Conservation (phyloP, 2,888 invertebrate genomes). For the Hydroisotoma schaefferi region DNA sequence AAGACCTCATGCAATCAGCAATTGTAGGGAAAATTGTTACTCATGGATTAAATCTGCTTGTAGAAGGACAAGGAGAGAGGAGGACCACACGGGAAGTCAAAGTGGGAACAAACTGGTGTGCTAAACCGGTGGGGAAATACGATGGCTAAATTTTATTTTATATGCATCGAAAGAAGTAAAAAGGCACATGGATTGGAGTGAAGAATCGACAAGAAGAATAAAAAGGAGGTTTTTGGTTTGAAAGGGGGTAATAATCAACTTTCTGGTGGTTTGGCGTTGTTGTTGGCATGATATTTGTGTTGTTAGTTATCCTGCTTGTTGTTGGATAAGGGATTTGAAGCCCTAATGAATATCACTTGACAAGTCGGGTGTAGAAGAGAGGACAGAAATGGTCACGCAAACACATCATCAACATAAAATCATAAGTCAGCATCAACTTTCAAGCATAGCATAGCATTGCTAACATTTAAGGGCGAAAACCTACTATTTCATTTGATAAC, state of each 20-base stretch:
- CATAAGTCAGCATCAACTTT: constrained; percentile 9
- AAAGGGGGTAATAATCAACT: constrained; percentile 34
- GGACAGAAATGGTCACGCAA: constrained; percentile 45
- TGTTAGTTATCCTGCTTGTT: not conserved
- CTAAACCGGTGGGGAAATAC: too few species aligned
- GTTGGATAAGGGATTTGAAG: constrained; percentile 5
- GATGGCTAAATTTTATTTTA: too few species aligned
- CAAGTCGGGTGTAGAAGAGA: constrained; percentile 40
- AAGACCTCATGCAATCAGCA: constrained; percentile 10
- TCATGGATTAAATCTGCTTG: not conserved
- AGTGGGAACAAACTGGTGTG: not conserved
- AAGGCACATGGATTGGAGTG: not conserved
- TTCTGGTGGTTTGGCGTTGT: constrained; percentile 5
- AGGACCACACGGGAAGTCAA: constrained; percentile 11
- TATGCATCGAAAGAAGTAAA: not conserved
- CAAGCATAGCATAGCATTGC: not conserved
- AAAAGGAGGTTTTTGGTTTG: constrained; percentile 7
- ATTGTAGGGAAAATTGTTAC: not conserved
- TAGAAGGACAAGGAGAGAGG: too few species aligned
- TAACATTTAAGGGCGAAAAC: constrained; percentile 5
- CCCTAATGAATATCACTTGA: constrained; percentile 43
- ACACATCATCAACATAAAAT: constrained; percentile 40
- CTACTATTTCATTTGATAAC: not conserved
- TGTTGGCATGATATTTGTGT: not conserved
- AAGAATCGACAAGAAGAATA: constrained; percentile 5